Evolutionary conservation across 2,888 invertebrate species (phyloP).

Genomic region (Melinaea menophilus): DNA sequence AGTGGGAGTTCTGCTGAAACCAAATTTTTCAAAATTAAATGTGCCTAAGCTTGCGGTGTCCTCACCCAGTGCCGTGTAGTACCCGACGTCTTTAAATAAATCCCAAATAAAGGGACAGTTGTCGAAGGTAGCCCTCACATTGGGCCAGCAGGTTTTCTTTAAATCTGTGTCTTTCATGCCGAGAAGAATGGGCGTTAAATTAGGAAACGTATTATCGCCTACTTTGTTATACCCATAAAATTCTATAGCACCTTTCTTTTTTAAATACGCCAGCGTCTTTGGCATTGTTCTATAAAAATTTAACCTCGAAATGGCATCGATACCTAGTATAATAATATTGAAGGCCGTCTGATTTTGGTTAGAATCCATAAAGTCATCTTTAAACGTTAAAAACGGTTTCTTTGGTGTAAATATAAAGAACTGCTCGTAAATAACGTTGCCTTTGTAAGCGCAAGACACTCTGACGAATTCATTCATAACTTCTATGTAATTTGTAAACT

Average conservation of each 20-base stretch:
- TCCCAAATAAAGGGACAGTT: slow-evolving; percentile 92
- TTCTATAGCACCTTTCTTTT: slow-evolving; percentile 83
- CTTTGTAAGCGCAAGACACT: slow-evolving; percentile 78
- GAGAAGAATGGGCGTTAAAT: slow-evolving; percentile 87
- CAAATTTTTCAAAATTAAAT: slow-evolving; percentile 87
- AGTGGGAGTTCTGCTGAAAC: slow-evolving; percentile 88
- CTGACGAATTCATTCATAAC: slow-evolving; percentile 82
- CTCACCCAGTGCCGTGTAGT: slow-evolving; percentile 88
- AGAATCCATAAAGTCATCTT: slow-evolving; percentile 38
- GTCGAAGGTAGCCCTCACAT: slow-evolving; percentile 81
- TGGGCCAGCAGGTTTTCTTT: slow-evolving; percentile 80
- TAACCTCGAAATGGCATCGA: slow-evolving; percentile 91
- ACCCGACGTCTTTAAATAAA: slow-evolving; percentile 83
- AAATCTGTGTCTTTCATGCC: slow-evolving; percentile 84
- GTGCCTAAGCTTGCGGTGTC: slow-evolving; percentile 87
- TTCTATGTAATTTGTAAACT: slow-evolving; percentile 64
- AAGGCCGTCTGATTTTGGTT: slow-evolving; percentile 52
- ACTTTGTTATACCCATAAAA: slow-evolving; percentile 95
- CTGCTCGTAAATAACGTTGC: slow-evolving; percentile 79
- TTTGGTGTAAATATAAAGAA: slow-evolving; percentile 81
- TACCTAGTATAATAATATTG: slow-evolving; percentile 88
- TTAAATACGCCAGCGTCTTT: slow-evolving; percentile 80
- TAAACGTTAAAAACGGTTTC: slow-evolving; percentile 43
- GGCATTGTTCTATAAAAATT: slow-evolving; percentile 93
- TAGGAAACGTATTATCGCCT: slow-evolving; percentile 96